Base-by-base conservation (phyloP, 2,113 vertebrate species). In the Forbesichthys agassizii region DNA sequence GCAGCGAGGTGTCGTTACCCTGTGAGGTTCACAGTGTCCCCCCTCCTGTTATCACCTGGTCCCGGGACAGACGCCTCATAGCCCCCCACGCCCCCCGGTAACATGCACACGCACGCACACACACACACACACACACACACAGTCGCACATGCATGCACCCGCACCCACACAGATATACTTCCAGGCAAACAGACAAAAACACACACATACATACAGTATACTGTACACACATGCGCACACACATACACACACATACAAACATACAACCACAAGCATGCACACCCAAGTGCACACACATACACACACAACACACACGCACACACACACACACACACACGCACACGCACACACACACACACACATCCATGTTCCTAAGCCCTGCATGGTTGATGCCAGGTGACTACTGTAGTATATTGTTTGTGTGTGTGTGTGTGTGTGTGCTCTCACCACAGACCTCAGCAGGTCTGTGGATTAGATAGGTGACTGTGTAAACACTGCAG, bases 41-140 rank as follows among this genome's bases (percentile, higher is more conserved):
- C 10, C 96, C 96, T 9, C 95, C 98, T 27, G 82, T 94, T 64
- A 92, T 98, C 69, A 95, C 93, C 74, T 99, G 98, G 98, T 94
- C 98, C 84, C 96, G 93, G 84, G 96, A 96, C 74, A 92, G 73
- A 70, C 97, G 96, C 61, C 94, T 97, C 73, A 93, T 99, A 83
- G 99, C 98, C 53, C 97, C 97, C 0, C 96, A 95, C 82, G 98
- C 98, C 62, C 91, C 92, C 48, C 96, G 97, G 97, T 98, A 93
- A 73, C 66, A 73, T 42, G n/a, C 16, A 57, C 54, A 55, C 16
- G n/a, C 1, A n/a, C 33, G 46, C 3, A 54, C 27, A 14, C 4
- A 60, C 33, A 33, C 36, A 12, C 56, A 58, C 27, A 11, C 56
- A 13, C 9, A 11, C 56, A 58, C 20, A 33, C 20, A 58, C 18